These are phyloP conservation scores for Zosterops hypoxanthus DNA, from an alignment of 2,113 vertebrate species.

Conservation along the genomic window DNA sequence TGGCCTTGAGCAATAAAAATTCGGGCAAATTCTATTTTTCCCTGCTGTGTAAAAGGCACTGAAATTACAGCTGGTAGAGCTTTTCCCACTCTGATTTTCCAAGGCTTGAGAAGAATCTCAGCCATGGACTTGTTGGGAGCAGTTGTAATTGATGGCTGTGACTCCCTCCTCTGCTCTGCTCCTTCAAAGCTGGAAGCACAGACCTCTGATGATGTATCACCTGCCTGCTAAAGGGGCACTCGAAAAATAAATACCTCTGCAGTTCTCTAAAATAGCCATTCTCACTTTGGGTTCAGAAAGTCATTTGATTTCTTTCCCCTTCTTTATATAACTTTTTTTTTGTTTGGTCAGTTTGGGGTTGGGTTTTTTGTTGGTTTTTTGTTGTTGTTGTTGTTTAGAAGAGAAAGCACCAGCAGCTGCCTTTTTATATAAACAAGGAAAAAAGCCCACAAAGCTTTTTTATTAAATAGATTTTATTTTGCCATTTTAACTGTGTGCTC, in stretches of 20 bases:
- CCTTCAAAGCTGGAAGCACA: slow-evolving; percentile 23
- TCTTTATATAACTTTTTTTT: background rate
- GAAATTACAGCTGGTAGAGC: background rate
- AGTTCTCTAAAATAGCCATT: background rate
- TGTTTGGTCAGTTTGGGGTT: background rate
- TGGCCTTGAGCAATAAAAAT: background rate
- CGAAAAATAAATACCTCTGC: slow-evolving; percentile 17
- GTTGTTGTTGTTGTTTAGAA: background rate
- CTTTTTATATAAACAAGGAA: background rate
- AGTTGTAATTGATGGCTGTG: slow-evolving; percentile 18
- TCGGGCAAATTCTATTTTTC: background rate
- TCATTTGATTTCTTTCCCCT: background rate
- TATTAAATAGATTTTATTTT: background rate
- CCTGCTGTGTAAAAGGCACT: background rate
- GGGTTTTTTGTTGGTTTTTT: background rate
- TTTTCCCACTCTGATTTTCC: background rate
- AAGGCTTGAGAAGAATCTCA: background rate
- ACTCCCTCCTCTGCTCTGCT: background rate
- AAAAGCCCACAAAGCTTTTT: background rate
- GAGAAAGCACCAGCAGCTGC: background rate
- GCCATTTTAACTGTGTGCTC: background rate
- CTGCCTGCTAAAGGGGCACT: slow-evolving; percentile 11
- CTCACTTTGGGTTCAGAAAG: slow-evolving; percentile 22
- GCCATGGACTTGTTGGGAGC: background rate
- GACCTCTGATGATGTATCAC: slow-evolving; percentile 23